Percentiles rank a stretch among this genome's conserved stretches.
Evolutionary conservation across 2,113 vertebrate species (phyloP).

Genomic region (Natator depressus): DNA sequence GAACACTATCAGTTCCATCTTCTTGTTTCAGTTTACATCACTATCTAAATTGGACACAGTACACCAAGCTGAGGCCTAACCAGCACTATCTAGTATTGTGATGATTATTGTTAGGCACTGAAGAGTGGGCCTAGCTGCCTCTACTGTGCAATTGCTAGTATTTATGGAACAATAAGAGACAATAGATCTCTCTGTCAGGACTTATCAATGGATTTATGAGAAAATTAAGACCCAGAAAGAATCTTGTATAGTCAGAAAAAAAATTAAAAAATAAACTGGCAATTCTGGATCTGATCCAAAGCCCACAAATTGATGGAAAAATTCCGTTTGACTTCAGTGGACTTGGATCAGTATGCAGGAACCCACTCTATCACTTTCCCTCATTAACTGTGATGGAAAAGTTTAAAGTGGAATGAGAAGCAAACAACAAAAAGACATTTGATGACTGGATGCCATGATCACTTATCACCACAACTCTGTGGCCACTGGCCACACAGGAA

Average conservation of each 20-base stretch:
- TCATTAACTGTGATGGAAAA: not conserved
- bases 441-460: not conserved
- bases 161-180: constrained; percentile 20
- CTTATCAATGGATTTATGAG: not conserved
- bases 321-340: not conserved
- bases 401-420: not conserved
- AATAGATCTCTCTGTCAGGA: not conserved
- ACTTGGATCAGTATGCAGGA: not conserved
- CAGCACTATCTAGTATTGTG: not conserved
- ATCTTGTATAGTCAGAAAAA: not conserved
- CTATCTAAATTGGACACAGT: not conserved
- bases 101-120: not conserved
- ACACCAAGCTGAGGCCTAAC: too few relatives aligned
- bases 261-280: not conserved
- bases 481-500: not conserved
- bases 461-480: not conserved
- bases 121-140: not conserved
- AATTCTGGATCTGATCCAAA: constrained; percentile 31
- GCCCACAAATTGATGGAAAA: not conserved
- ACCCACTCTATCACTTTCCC: not conserved
- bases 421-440: constrained; percentile 36
- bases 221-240: not conserved
- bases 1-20: not conserved
- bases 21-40: not conserved
- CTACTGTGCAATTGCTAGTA: not conserved